phyloP scores from a whole-genome alignment of 2,797 vertebrate genomes.

The Bovichtus diacanthus region DNA sequence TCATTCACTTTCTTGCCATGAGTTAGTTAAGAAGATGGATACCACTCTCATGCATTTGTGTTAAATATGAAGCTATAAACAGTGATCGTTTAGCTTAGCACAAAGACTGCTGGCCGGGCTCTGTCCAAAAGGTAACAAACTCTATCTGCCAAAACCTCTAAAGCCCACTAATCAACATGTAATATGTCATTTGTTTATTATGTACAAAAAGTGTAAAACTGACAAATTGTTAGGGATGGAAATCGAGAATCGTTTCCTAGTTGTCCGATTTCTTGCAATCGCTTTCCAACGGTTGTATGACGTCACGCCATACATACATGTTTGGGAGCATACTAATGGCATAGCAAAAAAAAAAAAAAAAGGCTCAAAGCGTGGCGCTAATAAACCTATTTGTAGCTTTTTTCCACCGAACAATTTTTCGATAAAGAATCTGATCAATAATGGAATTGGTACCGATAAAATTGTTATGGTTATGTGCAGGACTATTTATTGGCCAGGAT shows the following conservation, averaged over 20 bases:
- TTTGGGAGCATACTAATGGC: too few species aligned
- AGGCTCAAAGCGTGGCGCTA: too few species aligned
- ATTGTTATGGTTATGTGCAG: too few species aligned
- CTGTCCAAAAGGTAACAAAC: background rate
- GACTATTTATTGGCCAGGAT: background rate
- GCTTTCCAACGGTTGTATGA: too few species aligned
- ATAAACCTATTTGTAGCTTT: too few species aligned
- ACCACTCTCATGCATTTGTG: background rate
- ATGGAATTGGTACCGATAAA: too few species aligned
- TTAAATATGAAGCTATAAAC: background rate
- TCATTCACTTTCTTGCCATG: background rate
- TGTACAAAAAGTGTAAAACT: background rate
- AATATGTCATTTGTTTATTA: background rate
- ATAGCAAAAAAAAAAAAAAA: too few species aligned
- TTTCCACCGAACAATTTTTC: too few species aligned
- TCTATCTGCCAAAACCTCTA: background rate
- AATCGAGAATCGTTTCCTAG: too few species aligned
- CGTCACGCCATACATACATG: too few species aligned
- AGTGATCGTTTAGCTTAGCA: background rate
- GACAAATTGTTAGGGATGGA: background rate
- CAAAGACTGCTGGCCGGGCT: background rate
- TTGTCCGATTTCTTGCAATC: too few species aligned
- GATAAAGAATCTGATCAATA: too few species aligned
- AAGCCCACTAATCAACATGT: background rate
- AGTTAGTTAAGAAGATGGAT: background rate